These are phyloP conservation scores for Agrotis puta DNA, from an alignment of 2,888 invertebrate genomes.

Conservation along the genomic window DNA sequence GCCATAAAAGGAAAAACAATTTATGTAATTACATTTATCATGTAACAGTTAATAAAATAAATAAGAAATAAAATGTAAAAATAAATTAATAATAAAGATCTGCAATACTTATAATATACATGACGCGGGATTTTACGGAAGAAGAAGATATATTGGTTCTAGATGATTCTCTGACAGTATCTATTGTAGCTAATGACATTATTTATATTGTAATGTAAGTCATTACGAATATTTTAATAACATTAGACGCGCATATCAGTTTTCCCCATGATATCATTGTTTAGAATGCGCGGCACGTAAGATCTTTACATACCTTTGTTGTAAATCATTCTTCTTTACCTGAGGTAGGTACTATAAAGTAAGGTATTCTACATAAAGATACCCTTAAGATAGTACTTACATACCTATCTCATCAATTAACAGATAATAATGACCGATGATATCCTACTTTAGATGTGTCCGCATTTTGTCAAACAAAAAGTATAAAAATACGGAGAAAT, in stretches of 20 bases:
- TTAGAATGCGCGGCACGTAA: slow-evolving; percentile 47
- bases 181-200: slow-evolving; percentile 4
- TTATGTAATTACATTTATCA: slow-evolving; percentile 23
- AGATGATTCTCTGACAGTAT: slow-evolving; percentile 28
- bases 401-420: too few relatives aligned
- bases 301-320: slow-evolving; percentile 23
- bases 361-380: background rate
- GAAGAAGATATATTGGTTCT: slow-evolving; percentile 16
- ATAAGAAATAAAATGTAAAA: slow-evolving; percentile 3
- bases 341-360: background rate
- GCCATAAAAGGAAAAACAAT: slow-evolving; percentile 27
- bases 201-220: slow-evolving; percentile 44
- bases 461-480: too few relatives aligned
- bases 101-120: slow-evolving; percentile 10
- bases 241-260: slow-evolving; percentile 40
- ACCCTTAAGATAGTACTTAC: background rate
- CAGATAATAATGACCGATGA: too few relatives aligned
- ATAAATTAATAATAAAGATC: slow-evolving; percentile 28
- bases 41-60: slow-evolving; percentile 28
- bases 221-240: slow-evolving; percentile 41
- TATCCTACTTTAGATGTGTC: too few relatives aligned
- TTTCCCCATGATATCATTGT: slow-evolving; percentile 64
- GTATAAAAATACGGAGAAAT: too few relatives aligned
- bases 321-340: slow-evolving; percentile 45
- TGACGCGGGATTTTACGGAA: background rate